Percentiles rank a stretch among this genome's conserved stretches.
Conservation (phyloP, 1,140 invertebrate species). For the Danaus plexippus region DNA sequence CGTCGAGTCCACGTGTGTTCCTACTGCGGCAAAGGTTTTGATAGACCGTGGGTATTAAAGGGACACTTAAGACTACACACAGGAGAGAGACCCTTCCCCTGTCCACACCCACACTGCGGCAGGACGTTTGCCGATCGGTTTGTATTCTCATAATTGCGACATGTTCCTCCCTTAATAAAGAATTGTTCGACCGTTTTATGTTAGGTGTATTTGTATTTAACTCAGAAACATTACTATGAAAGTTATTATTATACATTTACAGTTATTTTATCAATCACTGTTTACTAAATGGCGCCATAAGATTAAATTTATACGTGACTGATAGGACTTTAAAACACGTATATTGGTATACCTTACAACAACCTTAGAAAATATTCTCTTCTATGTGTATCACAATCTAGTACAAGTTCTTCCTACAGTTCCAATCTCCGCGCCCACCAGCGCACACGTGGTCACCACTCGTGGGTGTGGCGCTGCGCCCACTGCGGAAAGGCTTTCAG, state of each 20-base stretch:
- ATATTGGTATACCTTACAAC: no score
- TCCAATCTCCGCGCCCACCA: constrained; percentile 81
- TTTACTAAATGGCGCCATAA: no score
- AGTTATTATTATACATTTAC: no score
- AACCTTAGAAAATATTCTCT: neutral
- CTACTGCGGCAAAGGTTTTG: constrained; percentile 74
- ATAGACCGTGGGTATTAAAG: constrained; percentile 79
- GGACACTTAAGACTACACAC: constrained; percentile 79
- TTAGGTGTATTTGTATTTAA: no score
- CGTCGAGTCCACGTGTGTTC: constrained; percentile 67
- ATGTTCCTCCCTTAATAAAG: neutral
- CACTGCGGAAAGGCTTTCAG: constrained; percentile 82
- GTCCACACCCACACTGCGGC: constrained; percentile 74
- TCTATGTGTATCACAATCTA: neutral
- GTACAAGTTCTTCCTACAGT: constrained; percentile 44
- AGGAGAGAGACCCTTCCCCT: constrained; percentile 79
- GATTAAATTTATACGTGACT: no score
- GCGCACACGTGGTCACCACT: constrained; percentile 78
- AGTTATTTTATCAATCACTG: no score
- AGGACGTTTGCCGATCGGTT: constrained; percentile 84
- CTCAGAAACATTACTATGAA: no score
- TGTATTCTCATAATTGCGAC: constrained; percentile 9
- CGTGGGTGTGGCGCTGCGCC: constrained; percentile 77
- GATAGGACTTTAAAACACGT: no score
- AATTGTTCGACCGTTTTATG: no score